A percentile compares a stretch with the other conserved stretches of the same genome.
Evolutionary conservation across 2,888 invertebrate species (phyloP).

Genomic region (Drosophila neoperkinsi): DNA sequence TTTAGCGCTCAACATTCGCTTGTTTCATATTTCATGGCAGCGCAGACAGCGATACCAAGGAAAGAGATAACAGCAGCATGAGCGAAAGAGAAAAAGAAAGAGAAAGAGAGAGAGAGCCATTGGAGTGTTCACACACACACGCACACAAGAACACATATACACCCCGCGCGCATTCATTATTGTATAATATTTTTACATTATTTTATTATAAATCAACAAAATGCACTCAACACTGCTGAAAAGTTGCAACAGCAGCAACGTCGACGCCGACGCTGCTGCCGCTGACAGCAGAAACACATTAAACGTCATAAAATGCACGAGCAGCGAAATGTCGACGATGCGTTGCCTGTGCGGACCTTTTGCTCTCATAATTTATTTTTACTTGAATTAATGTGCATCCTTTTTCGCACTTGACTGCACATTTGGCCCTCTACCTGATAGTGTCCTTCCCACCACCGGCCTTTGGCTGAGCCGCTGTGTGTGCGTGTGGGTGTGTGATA

Average conservation of each 20-base stretch:
- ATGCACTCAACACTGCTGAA: slow-evolving; percentile 77
- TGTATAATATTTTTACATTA: slow-evolving; percentile 82
- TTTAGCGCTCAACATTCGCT: slow-evolving; percentile 71
- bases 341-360: slow-evolving; percentile 41
- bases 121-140: background rate
- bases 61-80: slow-evolving; percentile 17
- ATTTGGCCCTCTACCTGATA: slow-evolving; percentile 75
- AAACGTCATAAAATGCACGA: slow-evolving; percentile 81
- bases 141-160: background rate
- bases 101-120: background rate
- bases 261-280: slow-evolving; percentile 60
- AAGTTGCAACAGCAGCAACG: slow-evolving; percentile 62
- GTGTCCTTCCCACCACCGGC: slow-evolving; percentile 17
- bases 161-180: slow-evolving; percentile 76
- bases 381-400: slow-evolving; percentile 81
- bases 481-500: slow-evolving; percentile 37
- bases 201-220: slow-evolving; percentile 83
- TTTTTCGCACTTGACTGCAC: slow-evolving; percentile 79
- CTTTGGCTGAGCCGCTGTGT: background rate
- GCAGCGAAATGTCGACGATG: slow-evolving; percentile 70
- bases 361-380: slow-evolving; percentile 79
- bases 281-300: slow-evolving; percentile 83
- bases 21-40: slow-evolving; percentile 76
- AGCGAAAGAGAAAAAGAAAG: background rate
- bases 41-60: slow-evolving; percentile 41